phyloP scores from a whole-genome alignment of 1,140 invertebrate species.

The Drosophila kikkawai region DNA sequence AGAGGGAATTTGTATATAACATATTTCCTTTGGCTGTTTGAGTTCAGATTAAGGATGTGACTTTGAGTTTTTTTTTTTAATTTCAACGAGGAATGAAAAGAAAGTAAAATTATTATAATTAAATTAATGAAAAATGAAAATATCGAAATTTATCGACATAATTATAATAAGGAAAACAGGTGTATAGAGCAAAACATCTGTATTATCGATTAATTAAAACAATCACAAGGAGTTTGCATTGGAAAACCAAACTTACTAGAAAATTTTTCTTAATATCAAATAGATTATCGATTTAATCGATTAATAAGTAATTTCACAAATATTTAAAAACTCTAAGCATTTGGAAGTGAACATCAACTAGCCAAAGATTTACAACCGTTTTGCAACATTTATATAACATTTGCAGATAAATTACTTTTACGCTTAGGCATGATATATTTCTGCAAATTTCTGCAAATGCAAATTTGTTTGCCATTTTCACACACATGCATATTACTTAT shows the following conservation, averaged over 20 bases:
- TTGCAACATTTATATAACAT: conserved; percentile 1
- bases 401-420: conserved; percentile 23
- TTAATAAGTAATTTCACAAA: neutral
- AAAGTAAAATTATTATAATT: too few relatives aligned
- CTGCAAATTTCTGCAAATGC: conserved; percentile 38
- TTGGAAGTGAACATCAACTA: neutral
- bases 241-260: too few relatives aligned
- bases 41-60: conserved; percentile 2
- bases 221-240: too few relatives aligned
- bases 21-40: neutral
- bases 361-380: neutral
- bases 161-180: too few relatives aligned
- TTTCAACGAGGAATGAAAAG: neutral
- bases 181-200: too few relatives aligned
- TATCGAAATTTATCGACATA: too few relatives aligned
- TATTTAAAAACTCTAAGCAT: neutral
- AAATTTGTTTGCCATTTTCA: conserved; percentile 30
- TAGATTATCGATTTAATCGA: neutral
- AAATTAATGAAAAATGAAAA: too few relatives aligned
- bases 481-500: conserved; percentile 39
- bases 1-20: conserved; percentile 4
- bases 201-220: too few relatives aligned
- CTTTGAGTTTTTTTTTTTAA: neutral
- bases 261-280: neutral
- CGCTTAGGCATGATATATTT: conserved; percentile 22